These are phyloP conservation scores for Nyctibius bracteatus DNA, from an alignment of 2,113 vertebrate genomes.

Conservation along the genomic window DNA sequence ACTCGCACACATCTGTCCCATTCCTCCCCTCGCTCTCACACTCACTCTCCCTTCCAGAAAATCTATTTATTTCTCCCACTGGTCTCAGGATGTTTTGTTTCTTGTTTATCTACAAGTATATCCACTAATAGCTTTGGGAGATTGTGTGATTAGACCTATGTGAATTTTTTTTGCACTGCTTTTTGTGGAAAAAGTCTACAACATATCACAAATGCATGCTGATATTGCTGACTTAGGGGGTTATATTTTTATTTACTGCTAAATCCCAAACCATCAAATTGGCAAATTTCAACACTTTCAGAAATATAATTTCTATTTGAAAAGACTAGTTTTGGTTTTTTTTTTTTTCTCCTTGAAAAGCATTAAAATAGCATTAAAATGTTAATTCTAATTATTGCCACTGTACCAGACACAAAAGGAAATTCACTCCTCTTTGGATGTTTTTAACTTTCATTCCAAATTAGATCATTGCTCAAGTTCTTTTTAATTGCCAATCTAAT, in stretches of 20 bases:
- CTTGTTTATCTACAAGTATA: constrained; percentile 42
- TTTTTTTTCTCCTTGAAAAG: background rate
- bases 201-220: rapidly evolving
- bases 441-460: background rate
- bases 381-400: background rate
- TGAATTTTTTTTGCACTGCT: background rate
- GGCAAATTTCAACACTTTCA: background rate
- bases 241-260: background rate
- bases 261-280: background rate
- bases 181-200: background rate
- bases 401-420: background rate
- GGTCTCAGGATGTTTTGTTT: constrained; percentile 58
- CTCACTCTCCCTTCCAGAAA: constrained; percentile 29
- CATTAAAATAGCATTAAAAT: background rate
- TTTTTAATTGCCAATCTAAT: background rate
- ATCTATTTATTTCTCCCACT: constrained; percentile 58
- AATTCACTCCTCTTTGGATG: background rate
- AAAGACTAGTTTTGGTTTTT: background rate
- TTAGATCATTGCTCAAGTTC: background rate
- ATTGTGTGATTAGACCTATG: background rate
- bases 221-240: background rate
- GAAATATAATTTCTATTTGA: background rate
- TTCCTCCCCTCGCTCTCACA: constrained; percentile 24
- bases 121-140: constrained; percentile 40
- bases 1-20: constrained; percentile 8